Evolutionary conservation across 1,140 invertebrate species (phyloP).

Genomic region (Saccostrea glomerata): DNA sequence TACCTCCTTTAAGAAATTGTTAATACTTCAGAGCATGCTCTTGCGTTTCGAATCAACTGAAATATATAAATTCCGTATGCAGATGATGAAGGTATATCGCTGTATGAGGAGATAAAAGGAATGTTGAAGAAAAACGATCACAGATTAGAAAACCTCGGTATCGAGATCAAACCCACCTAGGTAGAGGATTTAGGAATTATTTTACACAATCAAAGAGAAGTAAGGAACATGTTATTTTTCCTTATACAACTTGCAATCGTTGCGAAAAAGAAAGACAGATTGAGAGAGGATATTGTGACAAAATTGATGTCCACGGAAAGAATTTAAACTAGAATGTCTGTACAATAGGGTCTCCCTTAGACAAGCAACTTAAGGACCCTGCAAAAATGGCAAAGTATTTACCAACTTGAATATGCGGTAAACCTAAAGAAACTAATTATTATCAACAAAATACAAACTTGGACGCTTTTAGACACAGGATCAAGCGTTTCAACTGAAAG

Average conservation of each 20-base stretch:
- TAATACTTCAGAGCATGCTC: no score
- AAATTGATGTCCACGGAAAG: slow-evolving; percentile 30
- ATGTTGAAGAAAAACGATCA: not conserved
- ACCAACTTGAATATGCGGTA: no score
- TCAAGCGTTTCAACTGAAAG: no score
- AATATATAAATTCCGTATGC: no score
- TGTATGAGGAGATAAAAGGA: not conserved
- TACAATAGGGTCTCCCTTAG: not conserved
- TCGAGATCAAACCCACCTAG: not conserved
- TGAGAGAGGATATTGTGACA: slow-evolving; percentile 13
- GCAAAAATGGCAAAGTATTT: no score
- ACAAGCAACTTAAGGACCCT: not conserved
- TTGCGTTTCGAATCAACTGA: no score
- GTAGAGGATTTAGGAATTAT: not conserved
- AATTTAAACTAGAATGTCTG: slow-evolving; percentile 44
- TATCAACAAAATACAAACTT: no score
- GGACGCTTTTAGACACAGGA: no score
- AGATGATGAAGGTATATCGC: no score
- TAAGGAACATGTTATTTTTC: not conserved
- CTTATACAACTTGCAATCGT: not conserved
- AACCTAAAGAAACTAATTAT: no score
- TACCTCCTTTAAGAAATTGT: no score
- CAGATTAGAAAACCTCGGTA: slow-evolving; percentile 8
- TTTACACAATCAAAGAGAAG: not conserved
- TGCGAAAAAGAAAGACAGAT: slow-evolving; percentile 44